Base-by-base conservation (phyloP, 1,140 invertebrate genomes). In the Macrocentrus cingulum region DNA sequence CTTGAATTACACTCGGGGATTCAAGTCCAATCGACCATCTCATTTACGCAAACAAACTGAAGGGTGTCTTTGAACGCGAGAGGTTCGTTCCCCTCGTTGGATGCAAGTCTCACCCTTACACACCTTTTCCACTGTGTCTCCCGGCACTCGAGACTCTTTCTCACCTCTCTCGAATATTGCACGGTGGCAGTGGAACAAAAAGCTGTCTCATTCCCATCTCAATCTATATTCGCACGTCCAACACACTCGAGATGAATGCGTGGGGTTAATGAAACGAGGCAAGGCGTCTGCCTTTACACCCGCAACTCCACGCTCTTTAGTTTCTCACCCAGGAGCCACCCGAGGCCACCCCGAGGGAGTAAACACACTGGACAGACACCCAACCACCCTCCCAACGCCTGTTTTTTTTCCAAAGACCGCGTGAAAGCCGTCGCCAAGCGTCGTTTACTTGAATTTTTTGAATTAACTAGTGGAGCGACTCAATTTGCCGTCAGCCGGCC, bases 211-310 rank as follows among this genome's bases (percentile, higher is more conserved):
- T 65, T 65, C 64, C 61, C 64, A 65, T 63, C 64, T 65, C 61
- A 65, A 65, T 65, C 64, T 65, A 65, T 65, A 65, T 65, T 65
- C 64, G 64, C 64, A 65, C 64, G 64, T 65, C 64, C 61, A 65
- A 66, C 64, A 66, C 71, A 71, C 71, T 67, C 65, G 67, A 67
- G 69, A 75, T 78, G 74, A 78, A 77, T 77, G 75, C 75, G 76
- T 75, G 72, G 75, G 68, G 69, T 77, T 77, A 78, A 78, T 78
- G 76, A 78, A 77, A 77, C 70, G 66, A 54, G 65, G 56, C 59
- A 69, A 71, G 71, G 70, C 71, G 72, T 68, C 70, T 69, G 72
- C 68, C 67, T 75, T 77, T 72, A 66, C 73, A 74, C 72, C 67
- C 66, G 42, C 25, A 29, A 29, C 4, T 9, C 4, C 13, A 13